Conservation (phyloP, 1,140 invertebrate species). For the Caenorhabditis inopinata region DNA sequence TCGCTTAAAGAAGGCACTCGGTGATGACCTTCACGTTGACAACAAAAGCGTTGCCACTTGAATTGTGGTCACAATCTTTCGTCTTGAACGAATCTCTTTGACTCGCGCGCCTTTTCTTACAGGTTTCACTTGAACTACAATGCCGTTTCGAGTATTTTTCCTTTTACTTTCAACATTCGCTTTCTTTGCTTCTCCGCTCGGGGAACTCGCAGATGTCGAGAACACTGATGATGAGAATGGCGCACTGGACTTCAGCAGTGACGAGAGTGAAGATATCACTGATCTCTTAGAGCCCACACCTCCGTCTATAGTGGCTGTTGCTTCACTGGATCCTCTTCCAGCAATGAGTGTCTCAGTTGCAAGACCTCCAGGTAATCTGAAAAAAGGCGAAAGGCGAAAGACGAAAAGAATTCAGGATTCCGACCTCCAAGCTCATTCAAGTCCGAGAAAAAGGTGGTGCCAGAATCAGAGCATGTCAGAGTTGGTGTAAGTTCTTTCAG, state of each 20-base stretch:
- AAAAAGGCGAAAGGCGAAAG: too few species aligned
- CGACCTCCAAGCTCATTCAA: background rate
- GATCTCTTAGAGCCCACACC: background rate
- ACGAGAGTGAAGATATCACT: background rate
- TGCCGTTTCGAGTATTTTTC: background rate
- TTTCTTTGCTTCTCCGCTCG: background rate
- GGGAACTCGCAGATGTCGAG: background rate
- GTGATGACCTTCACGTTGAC: slow-evolving; percentile 25
- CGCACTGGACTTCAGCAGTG: background rate
- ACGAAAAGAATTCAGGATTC: background rate
- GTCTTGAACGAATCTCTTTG: slow-evolving; percentile 9
- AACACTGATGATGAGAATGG: background rate
- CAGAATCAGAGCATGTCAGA: background rate
- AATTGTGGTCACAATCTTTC: background rate
- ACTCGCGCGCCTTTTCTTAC: background rate
- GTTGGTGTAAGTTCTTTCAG: background rate
- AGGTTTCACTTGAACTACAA: background rate
- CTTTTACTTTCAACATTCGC: too few species aligned
- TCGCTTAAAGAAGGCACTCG: background rate
- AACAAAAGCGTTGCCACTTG: slow-evolving; percentile 6
- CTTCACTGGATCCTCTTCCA: background rate
- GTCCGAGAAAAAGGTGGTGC: background rate
- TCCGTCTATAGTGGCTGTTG: background rate
- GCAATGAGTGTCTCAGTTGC: slow-evolving; percentile 11
- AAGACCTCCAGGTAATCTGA: background rate